Evolutionary conservation across 2,888 invertebrate species (phyloP).

Genomic region (Malthinus flaveolus): DNA sequence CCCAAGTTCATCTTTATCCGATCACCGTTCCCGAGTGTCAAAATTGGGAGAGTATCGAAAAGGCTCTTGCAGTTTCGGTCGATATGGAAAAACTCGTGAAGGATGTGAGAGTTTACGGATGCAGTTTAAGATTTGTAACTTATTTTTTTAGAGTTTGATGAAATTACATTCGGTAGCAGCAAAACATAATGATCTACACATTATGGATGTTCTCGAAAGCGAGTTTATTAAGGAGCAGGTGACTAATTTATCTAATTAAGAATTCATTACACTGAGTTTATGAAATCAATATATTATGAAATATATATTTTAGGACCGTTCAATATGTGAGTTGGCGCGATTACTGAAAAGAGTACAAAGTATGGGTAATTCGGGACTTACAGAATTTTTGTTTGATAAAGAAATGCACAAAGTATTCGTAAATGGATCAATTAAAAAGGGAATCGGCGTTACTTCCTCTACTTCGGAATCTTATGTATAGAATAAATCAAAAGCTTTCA

Average conservation of each 20-base stretch:
- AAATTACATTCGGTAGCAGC: slow-evolving; percentile 53
- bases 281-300: too few species aligned
- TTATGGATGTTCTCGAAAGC: slow-evolving; percentile 58
- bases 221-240: slow-evolving; percentile 61
- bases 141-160: slow-evolving; percentile 50
- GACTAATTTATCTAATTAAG: background rate
- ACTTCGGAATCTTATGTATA: background rate
- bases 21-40: slow-evolving; percentile 45
- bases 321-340: slow-evolving; percentile 45
- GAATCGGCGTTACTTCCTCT: background rate
- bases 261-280: background rate
- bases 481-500: background rate
- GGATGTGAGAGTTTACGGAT: slow-evolving; percentile 37
- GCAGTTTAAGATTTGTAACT: background rate
- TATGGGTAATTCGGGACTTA: slow-evolving; percentile 38
- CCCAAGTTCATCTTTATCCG: slow-evolving; percentile 48
- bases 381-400: slow-evolving; percentile 47
- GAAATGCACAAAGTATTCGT: slow-evolving; percentile 40
- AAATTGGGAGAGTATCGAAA: slow-evolving; percentile 52
- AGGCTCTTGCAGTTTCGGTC: slow-evolving; percentile 52
- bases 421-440: background rate
- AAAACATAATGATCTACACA: slow-evolving; percentile 55
- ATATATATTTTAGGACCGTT: slow-evolving; percentile 43
- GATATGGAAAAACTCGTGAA: slow-evolving; percentile 48
- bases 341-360: slow-evolving; percentile 40